Base-by-base conservation (phyloP, 2,888 invertebrate genomes). In the Apotomis betuletana region DNA sequence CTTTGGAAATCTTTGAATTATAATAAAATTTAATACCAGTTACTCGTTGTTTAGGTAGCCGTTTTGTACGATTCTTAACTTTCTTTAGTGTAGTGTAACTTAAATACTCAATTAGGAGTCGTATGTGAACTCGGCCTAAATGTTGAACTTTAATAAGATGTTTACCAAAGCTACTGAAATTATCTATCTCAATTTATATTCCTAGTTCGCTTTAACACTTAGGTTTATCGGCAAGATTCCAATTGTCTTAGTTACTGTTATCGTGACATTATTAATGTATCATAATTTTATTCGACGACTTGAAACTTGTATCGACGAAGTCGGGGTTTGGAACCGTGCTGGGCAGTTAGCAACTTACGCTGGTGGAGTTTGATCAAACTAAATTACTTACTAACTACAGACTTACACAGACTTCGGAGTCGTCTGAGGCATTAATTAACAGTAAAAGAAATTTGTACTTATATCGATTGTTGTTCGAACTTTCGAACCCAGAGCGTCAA, bases 141-240 rank as follows among this genome's bases (percentile, higher is more conserved):
- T 78, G 77, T 80, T 77, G 80, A 79, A 80, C 79, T 77, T 77
- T 78, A 83, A 83, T 82, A 81, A 81, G 83, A 86, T 90, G 83
- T 88, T 90, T 89, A 90, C 92, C 92, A 92, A 93, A 93, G 92
- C 87, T 90, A 89, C 88, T 90, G 91, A 91, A 91, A 90, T 90
- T 90, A 89, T 88, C 90, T 92, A 91, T 91, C 91, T 92, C 91
- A 91, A 88, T 87, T 85, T 87, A 86, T 92, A 93, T 92, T 92
- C 92, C 92, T 93, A 92, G 90, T 90, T 90, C 89, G 92, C 92
- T 92, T 92, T 92, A 92, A 89, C 88, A 86, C 80, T 87, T 93
- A 93, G 91, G 83, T 89, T 87, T 91, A 92, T 91, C 87, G 90
- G 90, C 89, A 90, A 85, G 86, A 89, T 91, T 92, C 92, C 91